phyloP scores from a whole-genome alignment of 1,140 invertebrate species.

The Eupristina koningsbergeri region DNA sequence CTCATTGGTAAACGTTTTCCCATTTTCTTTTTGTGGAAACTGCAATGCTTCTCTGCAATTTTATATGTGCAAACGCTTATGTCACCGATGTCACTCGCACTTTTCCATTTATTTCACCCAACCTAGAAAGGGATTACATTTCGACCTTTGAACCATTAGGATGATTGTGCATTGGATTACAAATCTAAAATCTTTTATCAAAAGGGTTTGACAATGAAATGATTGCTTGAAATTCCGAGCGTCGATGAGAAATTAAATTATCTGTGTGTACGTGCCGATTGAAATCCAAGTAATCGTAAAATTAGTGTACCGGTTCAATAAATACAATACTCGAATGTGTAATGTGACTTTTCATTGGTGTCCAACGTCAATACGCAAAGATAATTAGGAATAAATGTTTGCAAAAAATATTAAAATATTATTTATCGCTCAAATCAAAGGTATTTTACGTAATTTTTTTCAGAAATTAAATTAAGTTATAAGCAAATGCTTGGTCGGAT shows the following conservation, averaged over 20 bases:
- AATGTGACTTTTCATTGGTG: not conserved
- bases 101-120: no score
- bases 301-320: not conserved
- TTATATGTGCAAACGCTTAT: not conserved
- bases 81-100: not conserved
- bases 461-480: no score
- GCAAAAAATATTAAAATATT: no score
- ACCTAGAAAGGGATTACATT: no score
- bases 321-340: not conserved
- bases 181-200: no score
- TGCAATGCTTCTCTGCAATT: not conserved
- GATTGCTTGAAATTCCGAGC: not conserved
- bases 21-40: not conserved
- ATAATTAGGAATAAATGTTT: not conserved
- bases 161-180: no score
- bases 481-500: no score
- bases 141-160: no score
- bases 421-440: no score
- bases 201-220: not conserved
- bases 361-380: not conserved
- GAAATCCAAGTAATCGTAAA: not conserved
- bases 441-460: no score
- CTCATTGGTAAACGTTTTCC: conserved; percentile 77
- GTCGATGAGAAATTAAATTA: not conserved
- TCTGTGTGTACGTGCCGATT: not conserved